Base-by-base conservation (phyloP, 2,797 vertebrate genomes). In the Heterohyrax brucei region DNA sequence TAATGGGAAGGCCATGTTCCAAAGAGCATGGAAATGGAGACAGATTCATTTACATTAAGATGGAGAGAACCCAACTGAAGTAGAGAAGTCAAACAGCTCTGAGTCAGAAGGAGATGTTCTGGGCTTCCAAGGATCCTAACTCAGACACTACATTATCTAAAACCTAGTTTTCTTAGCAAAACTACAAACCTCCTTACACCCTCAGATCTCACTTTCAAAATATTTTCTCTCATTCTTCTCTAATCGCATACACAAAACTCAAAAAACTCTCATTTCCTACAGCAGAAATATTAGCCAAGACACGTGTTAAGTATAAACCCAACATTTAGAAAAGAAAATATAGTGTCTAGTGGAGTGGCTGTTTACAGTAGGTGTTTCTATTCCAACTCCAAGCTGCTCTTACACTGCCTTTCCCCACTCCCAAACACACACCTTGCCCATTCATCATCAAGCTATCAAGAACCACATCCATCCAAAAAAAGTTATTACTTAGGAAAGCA, bases 81-180 rank as follows among this genome's bases (percentile, higher is more conserved):
- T 86, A 5, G 28, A 73, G 21, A 94, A 89, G 48, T 92, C 66
- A 89, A 92, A 72, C 7, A 89, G 24, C 64, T 85, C 62, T 50
- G 62, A 44, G 56, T 48, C 39, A 94, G 53, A 82, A 83, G 62
- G 77, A 91, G 28, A 1, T 44, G 2, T 82, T 64, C 81, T 28
- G 30, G 91, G 62, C 21, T 19, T 56, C 46, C 68, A 79, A 77
- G 30, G 73, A 89, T 56, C 39, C 81, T 44, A 76, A 81, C 59
- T 50, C 33, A 73, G 10, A n/a, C 18, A 66, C 10, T 39, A 56
- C 72, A 16, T 86, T 93, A 77, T 24, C 70, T 77, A 82, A 26
- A 81, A 66, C 21, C 66, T 91, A 59, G 10, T 68, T 93, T 93
- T 87, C n/a, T 82, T 56, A 82, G 44, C 83, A 94, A 82, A 93